A percentile compares a stretch with the other conserved stretches of the same genome.
These are phyloP conservation scores for Emydoidea blandingii DNA, from an alignment of 2,797 vertebrate genomes.

Conservation along the genomic window DNA sequence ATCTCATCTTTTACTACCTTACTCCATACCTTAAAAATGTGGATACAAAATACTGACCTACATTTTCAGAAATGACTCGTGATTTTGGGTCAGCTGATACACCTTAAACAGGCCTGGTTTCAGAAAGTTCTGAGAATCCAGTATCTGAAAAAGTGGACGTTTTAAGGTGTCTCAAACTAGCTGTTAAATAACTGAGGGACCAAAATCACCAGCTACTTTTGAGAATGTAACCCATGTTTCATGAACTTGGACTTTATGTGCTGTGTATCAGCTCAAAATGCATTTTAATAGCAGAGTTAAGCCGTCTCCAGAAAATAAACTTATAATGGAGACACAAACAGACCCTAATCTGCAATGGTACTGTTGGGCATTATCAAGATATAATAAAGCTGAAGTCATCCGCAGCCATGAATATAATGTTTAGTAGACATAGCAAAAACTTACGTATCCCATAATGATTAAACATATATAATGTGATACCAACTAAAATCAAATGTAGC, in stretches of 20 bases:
- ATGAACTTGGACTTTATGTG: constrained; percentile 7
- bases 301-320: not conserved
- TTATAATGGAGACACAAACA: not conserved
- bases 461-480: constrained; percentile 36
- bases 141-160: not conserved
- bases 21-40: not conserved
- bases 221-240: not conserved
- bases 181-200: not conserved
- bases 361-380: not conserved
- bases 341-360: not conserved
- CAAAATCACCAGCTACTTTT: not conserved
- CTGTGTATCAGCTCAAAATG: not conserved
- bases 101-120: not conserved
- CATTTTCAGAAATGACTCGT: not conserved
- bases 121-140: not conserved
- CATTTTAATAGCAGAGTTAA: not conserved
- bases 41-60: not conserved
- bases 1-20: not conserved
- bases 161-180: not conserved
- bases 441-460: constrained; percentile 18
- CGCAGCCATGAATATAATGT: not conserved
- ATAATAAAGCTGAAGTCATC: constrained; percentile 41
- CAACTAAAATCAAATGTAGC: constrained; percentile 52
- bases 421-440: constrained; percentile 47
- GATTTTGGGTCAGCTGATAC: not conserved